phyloP scores from a whole-genome alignment of 2,888 invertebrate species.

The Dicyrtoma fusca region DNA sequence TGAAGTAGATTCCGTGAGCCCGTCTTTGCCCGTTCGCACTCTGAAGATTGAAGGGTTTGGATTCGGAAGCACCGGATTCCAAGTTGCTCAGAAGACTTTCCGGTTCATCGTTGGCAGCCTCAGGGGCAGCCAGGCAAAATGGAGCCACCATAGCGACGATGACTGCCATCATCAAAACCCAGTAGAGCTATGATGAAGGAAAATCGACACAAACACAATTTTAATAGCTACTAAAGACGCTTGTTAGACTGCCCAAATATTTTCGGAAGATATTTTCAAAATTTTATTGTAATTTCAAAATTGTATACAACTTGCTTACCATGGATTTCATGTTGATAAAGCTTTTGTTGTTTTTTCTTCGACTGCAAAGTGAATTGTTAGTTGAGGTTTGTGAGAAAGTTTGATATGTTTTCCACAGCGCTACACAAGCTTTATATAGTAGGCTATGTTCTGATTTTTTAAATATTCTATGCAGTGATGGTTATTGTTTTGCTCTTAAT shows the following conservation, averaged over 20 bases:
- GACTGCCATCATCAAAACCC: constrained; percentile 47
- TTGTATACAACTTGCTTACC: constrained; percentile 31
- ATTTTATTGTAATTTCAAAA: neutral
- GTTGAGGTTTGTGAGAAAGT: neutral
- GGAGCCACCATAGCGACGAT: constrained; percentile 50
- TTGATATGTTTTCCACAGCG: neutral
- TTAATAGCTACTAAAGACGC: too few relatives aligned
- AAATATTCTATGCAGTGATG: too few relatives aligned
- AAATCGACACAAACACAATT: too few relatives aligned
- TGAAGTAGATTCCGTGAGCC: constrained; percentile 53
- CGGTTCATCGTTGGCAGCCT: constrained; percentile 46
- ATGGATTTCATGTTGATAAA: constrained; percentile 45
- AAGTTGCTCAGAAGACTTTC: constrained; percentile 48
- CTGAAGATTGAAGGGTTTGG: constrained; percentile 54
- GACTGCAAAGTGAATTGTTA: neutral
- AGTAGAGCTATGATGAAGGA: constrained; percentile 44
- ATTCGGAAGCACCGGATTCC: constrained; percentile 41
- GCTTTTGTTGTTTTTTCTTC: neutral
- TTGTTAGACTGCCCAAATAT: too few relatives aligned
- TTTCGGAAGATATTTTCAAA: constrained; percentile 11
- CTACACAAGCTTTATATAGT: too few relatives aligned
- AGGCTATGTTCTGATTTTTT: too few relatives aligned
- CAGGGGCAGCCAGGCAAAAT: constrained; percentile 38
- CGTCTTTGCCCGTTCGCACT: constrained; percentile 45
- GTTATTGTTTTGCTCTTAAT: too few relatives aligned